Evolutionary conservation across 2,113 vertebrate species (phyloP).

Genomic region (Zosterops pallidus): DNA sequence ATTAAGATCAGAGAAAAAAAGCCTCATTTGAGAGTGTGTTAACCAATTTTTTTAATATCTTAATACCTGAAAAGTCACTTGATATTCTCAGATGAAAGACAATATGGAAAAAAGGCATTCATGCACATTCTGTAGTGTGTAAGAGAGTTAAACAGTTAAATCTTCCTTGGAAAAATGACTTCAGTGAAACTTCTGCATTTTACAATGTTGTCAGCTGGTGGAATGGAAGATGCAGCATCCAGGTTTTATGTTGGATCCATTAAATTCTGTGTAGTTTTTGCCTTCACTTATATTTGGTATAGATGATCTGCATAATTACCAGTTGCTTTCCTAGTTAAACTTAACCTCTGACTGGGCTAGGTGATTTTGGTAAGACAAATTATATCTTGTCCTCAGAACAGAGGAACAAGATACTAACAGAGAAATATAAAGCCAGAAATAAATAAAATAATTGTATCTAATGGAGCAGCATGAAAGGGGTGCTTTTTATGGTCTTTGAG

Average conservation of each 20-base stretch:
- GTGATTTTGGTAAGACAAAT: slow-evolving; percentile 46
- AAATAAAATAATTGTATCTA: slow-evolving; percentile 41
- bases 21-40: not conserved
- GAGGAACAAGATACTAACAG: not conserved
- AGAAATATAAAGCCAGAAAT: slow-evolving; percentile 28
- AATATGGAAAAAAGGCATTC: not conserved
- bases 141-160: not conserved
- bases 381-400: not conserved
- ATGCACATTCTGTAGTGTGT: not conserved
- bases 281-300: slow-evolving; percentile 13
- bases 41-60: not conserved
- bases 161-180: slow-evolving; percentile 19
- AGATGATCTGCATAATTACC: slow-evolving; percentile 1
- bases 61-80: not conserved
- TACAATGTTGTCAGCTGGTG: not conserved
- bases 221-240: not conserved
- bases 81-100: not conserved
- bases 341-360: not conserved
- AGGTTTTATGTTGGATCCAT: not conserved
- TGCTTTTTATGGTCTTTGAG: slow-evolving; percentile 55
- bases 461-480: slow-evolving; percentile 20
- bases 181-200: not conserved
- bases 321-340: not conserved
- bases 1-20: not conserved
- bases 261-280: not conserved